phyloP scores from a whole-genome alignment of 2,888 invertebrate species.

The Drosophila nr. medialis region DNA sequence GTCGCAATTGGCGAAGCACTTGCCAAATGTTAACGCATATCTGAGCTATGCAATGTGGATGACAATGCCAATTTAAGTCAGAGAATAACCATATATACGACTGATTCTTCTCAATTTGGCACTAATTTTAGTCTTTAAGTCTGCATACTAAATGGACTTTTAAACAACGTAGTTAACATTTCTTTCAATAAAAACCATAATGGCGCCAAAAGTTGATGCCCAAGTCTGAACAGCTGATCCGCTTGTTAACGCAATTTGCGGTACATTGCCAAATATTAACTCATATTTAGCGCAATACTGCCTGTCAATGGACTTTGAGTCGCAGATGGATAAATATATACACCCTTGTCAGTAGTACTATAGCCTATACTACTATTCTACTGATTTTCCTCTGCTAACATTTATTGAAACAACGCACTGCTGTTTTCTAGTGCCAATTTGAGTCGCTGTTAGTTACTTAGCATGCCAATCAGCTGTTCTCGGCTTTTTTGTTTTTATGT shows the following conservation, averaged over 20 bases:
- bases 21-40: constrained; percentile 10
- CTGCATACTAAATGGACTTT: not conserved
- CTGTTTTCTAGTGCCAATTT: not conserved
- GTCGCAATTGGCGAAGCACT: not conserved
- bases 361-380: not conserved
- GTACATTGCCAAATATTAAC: not conserved
- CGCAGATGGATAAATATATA: constrained; percentile 88
- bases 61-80: not conserved
- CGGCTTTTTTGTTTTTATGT: constrained; percentile 21
- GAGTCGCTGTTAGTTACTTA: constrained; percentile 15
- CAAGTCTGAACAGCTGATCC: constrained; percentile 18
- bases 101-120: not conserved
- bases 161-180: not conserved
- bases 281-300: constrained; percentile 4
- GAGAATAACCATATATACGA: not conserved
- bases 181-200: not conserved
- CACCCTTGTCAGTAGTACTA: constrained; percentile 94
- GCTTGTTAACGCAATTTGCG: not conserved
- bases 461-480: constrained; percentile 33
- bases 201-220: constrained; percentile 30
- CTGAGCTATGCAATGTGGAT: constrained; percentile 10
- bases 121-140: not conserved
- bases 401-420: constrained; percentile 1
- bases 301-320: not conserved
- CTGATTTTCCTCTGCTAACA: not conserved